phyloP scores from a whole-genome alignment of 2,888 invertebrate genomes.

The Conops quadrifasciatus region DNA sequence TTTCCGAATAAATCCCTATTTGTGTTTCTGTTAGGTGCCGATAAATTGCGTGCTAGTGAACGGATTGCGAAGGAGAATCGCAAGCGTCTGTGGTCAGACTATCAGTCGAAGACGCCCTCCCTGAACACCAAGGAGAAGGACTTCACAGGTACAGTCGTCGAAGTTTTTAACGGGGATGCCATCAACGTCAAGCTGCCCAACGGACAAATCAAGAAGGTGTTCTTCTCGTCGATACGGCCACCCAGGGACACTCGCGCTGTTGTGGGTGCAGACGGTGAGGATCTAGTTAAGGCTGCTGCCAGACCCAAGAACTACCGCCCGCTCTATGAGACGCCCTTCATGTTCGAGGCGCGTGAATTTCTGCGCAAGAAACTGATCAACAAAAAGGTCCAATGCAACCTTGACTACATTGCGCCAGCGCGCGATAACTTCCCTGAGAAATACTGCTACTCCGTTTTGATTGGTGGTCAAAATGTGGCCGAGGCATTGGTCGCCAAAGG shows the following conservation, averaged over 20 bases:
- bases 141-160: slow-evolving; percentile 82
- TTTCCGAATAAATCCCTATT: too few species aligned
- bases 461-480: slow-evolving; percentile 88
- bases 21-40: slow-evolving; percentile 70
- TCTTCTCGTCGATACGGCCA: slow-evolving; percentile 93
- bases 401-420: slow-evolving; percentile 97
- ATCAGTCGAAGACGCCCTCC: slow-evolving; percentile 77
- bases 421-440: slow-evolving; percentile 95
- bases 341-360: slow-evolving; percentile 98
- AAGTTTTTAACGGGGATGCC: slow-evolving; percentile 95
- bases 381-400: slow-evolving; percentile 89
- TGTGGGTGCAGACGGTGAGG: slow-evolving; percentile 77
- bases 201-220: slow-evolving; percentile 86
- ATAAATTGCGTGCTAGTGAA: slow-evolving; percentile 85
- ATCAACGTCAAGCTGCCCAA: slow-evolving; percentile 83
- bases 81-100: slow-evolving; percentile 91
- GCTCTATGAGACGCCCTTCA: slow-evolving; percentile 97
- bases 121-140: slow-evolving; percentile 83
- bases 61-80: slow-evolving; percentile 86
- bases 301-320: slow-evolving; percentile 84
- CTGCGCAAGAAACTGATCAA: slow-evolving; percentile 94
- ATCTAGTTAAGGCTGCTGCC: slow-evolving; percentile 69
- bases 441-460: slow-evolving; percentile 89
- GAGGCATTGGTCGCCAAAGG: slow-evolving; percentile 94
- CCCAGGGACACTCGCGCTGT: slow-evolving; percentile 77